phyloP scores from a whole-genome alignment of 2,797 vertebrate species.

The Leuciscus waleckii region DNA sequence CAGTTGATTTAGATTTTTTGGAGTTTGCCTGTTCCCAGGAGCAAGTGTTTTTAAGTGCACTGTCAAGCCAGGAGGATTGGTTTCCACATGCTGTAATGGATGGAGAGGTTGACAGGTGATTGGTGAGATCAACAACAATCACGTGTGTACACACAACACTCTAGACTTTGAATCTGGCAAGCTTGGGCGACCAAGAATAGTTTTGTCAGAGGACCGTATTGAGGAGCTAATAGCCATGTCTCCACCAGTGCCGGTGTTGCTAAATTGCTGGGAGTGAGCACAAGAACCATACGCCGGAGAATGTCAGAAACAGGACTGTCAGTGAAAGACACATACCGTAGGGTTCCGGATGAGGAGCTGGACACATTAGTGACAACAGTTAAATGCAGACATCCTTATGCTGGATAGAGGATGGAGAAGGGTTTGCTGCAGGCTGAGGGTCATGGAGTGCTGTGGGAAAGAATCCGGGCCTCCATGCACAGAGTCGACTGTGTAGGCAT shows the following conservation, averaged over 20 bases:
- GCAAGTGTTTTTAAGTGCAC: neutral
- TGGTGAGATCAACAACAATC: neutral
- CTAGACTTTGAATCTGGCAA: neutral
- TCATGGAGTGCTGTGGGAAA: constrained; percentile 11
- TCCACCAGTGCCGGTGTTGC: neutral
- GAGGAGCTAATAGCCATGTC: neutral
- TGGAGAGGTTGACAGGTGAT: neutral
- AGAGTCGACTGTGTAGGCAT: constrained; percentile 28
- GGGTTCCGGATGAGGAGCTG: constrained; percentile 27
- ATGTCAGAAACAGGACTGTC: neutral
- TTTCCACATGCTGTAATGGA: neutral
- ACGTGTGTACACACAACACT: neutral
- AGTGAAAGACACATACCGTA: constrained; percentile 20
- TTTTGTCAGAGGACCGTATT: neutral
- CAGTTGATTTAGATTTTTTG: neutral
- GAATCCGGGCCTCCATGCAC: constrained; percentile 13
- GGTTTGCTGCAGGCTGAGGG: constrained; percentile 14
- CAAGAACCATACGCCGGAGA: neutral
- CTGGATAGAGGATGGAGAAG: constrained; percentile 28
- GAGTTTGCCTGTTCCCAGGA: neutral
- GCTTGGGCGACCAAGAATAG: neutral
- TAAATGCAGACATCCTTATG: constrained; percentile 29
- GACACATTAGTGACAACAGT: constrained; percentile 23
- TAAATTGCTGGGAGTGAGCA: constrained; percentile 1
- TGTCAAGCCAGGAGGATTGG: neutral